Evolutionary conservation across 2,888 invertebrate genomes (phyloP).

Genomic region (Heliconius aoede): DNA sequence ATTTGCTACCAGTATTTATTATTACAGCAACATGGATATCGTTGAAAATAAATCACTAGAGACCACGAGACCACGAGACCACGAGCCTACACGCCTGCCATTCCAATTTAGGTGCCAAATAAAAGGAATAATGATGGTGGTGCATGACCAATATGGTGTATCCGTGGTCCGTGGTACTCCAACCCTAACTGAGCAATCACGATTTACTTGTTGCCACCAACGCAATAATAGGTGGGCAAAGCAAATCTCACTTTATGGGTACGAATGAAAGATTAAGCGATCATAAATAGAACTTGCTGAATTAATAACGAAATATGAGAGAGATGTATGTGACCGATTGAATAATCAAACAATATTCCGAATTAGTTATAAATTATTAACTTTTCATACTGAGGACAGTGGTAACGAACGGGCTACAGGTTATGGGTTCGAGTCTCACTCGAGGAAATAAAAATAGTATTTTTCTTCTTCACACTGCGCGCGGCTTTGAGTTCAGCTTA

Average conservation of each 20-base stretch:
- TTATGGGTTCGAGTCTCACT: no score
- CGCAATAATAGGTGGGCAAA: slow-evolving; percentile 39
- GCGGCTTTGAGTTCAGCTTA: neutral
- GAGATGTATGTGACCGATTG: neutral
- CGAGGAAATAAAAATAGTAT: neutral
- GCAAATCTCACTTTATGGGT: slow-evolving; percentile 37
- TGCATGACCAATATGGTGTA: slow-evolving; percentile 43
- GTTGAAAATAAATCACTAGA: slow-evolving; percentile 58
- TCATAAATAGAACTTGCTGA: slow-evolving; percentile 23
- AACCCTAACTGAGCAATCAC: slow-evolving; percentile 47
- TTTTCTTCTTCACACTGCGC: neutral
- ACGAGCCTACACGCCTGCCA: slow-evolving; percentile 56
- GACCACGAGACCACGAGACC: slow-evolving; percentile 54
- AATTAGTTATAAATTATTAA: neutral
- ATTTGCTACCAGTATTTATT: slow-evolving; percentile 65
- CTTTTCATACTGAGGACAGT: no score
- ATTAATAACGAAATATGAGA: neutral
- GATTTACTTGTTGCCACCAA: slow-evolving; percentile 45
- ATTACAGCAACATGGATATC: slow-evolving; percentile 54
- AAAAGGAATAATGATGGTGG: slow-evolving; percentile 38
- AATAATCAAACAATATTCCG: neutral
- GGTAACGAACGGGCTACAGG: no score
- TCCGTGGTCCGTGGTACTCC: slow-evolving; percentile 45
- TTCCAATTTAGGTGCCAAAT: slow-evolving; percentile 46
- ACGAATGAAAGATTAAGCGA: slow-evolving; percentile 29